A percentile compares a stretch with the other conserved stretches of the same genome.
These are phyloP conservation scores for Chelonus formosanus DNA, from an alignment of 2,888 invertebrate species.

Conservation along the genomic window DNA sequence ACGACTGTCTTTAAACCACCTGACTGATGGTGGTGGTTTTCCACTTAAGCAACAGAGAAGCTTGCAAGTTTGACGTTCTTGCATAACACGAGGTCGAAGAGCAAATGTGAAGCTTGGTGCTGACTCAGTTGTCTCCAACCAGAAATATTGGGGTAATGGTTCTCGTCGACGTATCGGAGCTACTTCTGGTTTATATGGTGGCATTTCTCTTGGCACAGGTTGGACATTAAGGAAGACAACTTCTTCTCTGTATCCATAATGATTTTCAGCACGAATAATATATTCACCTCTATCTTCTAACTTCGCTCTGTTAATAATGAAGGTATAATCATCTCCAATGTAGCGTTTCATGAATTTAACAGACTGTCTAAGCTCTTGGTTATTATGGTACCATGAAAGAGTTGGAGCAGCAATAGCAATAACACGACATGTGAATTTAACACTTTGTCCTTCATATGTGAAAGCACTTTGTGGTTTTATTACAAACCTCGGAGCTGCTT, in stretches of 20 bases:
- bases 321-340: slow-evolving; percentile 94
- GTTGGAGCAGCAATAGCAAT: slow-evolving; percentile 94
- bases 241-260: slow-evolving; percentile 94
- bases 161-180: slow-evolving; percentile 81
- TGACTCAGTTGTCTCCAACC: slow-evolving; percentile 92
- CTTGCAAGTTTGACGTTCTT: slow-evolving; percentile 95
- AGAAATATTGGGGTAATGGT: slow-evolving; percentile 85
- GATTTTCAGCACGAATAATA: slow-evolving; percentile 95
- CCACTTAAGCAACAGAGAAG: slow-evolving; percentile 96
- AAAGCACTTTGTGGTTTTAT: slow-evolving; percentile 95
- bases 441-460: slow-evolving; percentile 96
- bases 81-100: slow-evolving; percentile 97
- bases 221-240: slow-evolving; percentile 96
- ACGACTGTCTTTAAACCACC: slow-evolving; percentile 90
- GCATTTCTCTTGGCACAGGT: slow-evolving; percentile 79
- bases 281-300: slow-evolving; percentile 97
- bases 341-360: slow-evolving; percentile 99
- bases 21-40: slow-evolving; percentile 92
- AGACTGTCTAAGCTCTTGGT: slow-evolving; percentile 91
- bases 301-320: slow-evolving; percentile 95
- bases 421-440: slow-evolving; percentile 96
- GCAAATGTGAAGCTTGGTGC: slow-evolving; percentile 98
- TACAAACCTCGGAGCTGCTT: slow-evolving; percentile 98
- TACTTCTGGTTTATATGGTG: slow-evolving; percentile 74
- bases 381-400: slow-evolving; percentile 94